Evolutionary conservation across 2,888 invertebrate genomes (phyloP), one percentile per base, ranked within the genome.

Genomic region (Dryomyza anilis): DNA sequence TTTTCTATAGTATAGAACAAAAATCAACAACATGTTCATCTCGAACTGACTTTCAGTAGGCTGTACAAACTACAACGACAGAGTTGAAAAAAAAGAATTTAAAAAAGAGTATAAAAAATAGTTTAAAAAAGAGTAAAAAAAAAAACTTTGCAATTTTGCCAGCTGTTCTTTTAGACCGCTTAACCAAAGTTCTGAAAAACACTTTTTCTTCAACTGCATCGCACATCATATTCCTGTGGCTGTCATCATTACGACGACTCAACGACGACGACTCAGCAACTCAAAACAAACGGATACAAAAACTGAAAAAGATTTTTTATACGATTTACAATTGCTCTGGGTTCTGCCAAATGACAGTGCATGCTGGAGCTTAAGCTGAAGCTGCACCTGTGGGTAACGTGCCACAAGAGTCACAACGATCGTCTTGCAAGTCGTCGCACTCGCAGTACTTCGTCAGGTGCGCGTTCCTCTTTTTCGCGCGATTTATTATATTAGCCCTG

Each of bases 401-500:
- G 53, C 53, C 21, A 14, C 33, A 55, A 36, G 25, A 23, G 14
- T 14, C 14, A 23, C 39, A 39, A n/a, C 3, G 7, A 39, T 39
- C 39, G 39, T 5, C n/a, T n/a, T n/a, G n/a, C n/a, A n/a, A 39
- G 39, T 39, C 8, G 14, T 3, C 45, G 6, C 2, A 59, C 16
- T 4, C 12, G 1, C 33, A 36, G 14, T 19, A 19, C 33, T 4
- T n/a, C 39, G 21, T 59, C 59, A 48, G 59, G 23, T 59, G 59
- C 33, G n/a, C 25, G 10, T 23, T 53, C 33, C 33, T 36, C 29
- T 23, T 55, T 55, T 55, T 55, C 16, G 43, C n/a, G 56, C 39
- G 57, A 57, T 57, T 57, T 57, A 53, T 53, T 53, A 16, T 21
- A 53, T 57, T 27, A 39, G 27, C 16, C n/a, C 43, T 43, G 59